phyloP scores from a whole-genome alignment of 2,797 vertebrate species.

The Enteromius anoplus region DNA sequence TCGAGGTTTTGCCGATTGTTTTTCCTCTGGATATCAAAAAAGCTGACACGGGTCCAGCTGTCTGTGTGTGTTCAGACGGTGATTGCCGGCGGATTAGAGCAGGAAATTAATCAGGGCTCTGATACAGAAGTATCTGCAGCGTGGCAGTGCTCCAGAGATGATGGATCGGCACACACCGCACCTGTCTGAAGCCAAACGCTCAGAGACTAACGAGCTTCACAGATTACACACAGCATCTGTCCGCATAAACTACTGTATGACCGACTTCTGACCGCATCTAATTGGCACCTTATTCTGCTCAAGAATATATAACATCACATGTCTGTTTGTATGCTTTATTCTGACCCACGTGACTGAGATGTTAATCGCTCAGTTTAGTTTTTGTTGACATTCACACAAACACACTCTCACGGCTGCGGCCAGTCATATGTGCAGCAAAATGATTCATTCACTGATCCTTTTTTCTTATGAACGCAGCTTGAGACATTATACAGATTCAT shows the following conservation, averaged over 20 bases:
- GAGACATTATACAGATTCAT: not conserved
- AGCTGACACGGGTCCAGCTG: not conserved
- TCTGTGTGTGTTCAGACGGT: not conserved
- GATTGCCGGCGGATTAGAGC: slow-evolving; percentile 40
- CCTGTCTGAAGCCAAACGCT: slow-evolving; percentile 2
- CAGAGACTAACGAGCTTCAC: not conserved
- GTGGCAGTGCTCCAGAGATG: not conserved
- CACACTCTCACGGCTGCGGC: not conserved
- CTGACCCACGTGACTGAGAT: not conserved
- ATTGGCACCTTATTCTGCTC: not conserved
- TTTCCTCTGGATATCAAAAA: not conserved
- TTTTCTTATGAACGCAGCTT: too few relatives aligned
- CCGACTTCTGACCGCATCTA: not conserved
- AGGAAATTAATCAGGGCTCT: slow-evolving; percentile 55
- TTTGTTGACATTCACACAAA: not conserved
- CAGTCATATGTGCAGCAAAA: too few relatives aligned
- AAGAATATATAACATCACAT: not conserved
- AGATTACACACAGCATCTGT: not conserved
- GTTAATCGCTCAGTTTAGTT: not conserved
- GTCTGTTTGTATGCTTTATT: not conserved
- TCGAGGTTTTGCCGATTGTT: not conserved
- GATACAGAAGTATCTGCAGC: slow-evolving; percentile 32
- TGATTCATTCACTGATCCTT: too few relatives aligned
- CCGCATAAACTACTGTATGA: not conserved
- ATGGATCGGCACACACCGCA: not conserved